Conservation (phyloP, 2,797 vertebrate species). For the Lateolabrax maculatus region DNA sequence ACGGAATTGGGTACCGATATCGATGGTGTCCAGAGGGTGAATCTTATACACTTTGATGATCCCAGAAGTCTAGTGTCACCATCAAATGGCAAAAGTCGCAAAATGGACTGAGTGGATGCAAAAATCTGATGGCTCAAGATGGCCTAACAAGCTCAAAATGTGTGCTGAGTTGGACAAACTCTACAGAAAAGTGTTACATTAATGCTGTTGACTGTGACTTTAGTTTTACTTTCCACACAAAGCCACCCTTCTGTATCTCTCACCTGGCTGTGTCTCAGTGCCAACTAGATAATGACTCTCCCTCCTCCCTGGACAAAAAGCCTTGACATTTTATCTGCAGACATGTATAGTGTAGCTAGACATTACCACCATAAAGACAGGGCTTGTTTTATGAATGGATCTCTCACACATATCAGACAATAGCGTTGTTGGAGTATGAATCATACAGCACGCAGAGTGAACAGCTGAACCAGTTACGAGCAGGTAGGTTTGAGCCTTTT, state of each 20-base stretch:
- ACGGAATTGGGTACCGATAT: too few species aligned
- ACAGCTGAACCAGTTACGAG: neutral
- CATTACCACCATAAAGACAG: conserved; percentile 11
- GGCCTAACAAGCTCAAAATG: neutral
- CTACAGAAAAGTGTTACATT: too few species aligned
- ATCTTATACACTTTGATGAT: too few species aligned
- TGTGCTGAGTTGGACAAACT: neutral
- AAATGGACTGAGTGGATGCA: too few species aligned
- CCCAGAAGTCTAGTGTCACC: too few species aligned
- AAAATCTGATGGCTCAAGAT: too few species aligned
- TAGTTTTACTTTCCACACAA: neutral
- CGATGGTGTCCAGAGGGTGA: too few species aligned
- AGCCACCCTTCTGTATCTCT: neutral
- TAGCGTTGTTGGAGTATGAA: conserved; percentile 24
- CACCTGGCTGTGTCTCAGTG: neutral
- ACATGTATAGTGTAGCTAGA: neutral
- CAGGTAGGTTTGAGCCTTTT: neutral
- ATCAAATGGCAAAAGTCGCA: too few species aligned
- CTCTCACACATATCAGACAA: neutral
- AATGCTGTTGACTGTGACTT: neutral
- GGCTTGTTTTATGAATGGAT: conserved; percentile 31
- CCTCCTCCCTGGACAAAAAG: neutral
- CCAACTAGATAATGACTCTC: neutral
- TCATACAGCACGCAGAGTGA: conserved; percentile 8
- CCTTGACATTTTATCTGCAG: conserved; percentile 15